Conservation (phyloP, 1,140 invertebrate genomes). For the Ruditapes philippinarum region DNA sequence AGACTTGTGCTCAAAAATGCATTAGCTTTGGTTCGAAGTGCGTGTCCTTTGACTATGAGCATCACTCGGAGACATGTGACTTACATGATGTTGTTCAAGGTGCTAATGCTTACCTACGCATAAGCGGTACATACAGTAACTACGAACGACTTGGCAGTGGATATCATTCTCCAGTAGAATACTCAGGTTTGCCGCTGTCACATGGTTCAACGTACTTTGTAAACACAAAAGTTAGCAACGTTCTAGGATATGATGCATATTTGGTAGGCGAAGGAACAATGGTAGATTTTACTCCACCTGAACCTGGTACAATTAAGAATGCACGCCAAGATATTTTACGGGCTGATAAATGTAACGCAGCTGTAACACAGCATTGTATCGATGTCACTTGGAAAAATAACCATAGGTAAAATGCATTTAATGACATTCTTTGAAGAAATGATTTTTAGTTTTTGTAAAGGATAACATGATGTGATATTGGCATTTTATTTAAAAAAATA, state of each 20-base stretch:
- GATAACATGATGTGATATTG: no score
- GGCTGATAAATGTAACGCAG: slow-evolving; percentile 37
- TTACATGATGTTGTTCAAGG: slow-evolving; percentile 37
- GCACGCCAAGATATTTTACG: not conserved
- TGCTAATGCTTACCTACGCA: slow-evolving; percentile 33
- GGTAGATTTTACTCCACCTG: slow-evolving; percentile 47
- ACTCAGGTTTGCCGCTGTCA: not conserved
- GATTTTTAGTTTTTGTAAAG: no score
- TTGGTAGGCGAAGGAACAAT: slow-evolving; percentile 33
- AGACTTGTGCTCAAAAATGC: slow-evolving; percentile 32
- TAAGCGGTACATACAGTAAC: slow-evolving; percentile 44
- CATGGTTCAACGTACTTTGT: slow-evolving; percentile 41
- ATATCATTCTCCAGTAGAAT: slow-evolving; percentile 22
- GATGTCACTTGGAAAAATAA: slow-evolving; percentile 45
- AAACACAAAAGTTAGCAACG: slow-evolving; percentile 12
- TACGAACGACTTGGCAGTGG: slow-evolving; percentile 47
- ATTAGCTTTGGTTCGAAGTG: slow-evolving; percentile 31
- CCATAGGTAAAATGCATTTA: slow-evolving; percentile 44
- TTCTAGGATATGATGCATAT: not conserved
- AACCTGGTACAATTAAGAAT: slow-evolving; percentile 33
- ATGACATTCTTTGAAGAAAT: no score
- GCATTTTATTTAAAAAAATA: no score
- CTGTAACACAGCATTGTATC: slow-evolving; percentile 29
- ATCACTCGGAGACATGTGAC: slow-evolving; percentile 55
- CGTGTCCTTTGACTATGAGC: slow-evolving; percentile 52